Conservation (phyloP, 2,113 vertebrate genomes). For the Tetrao urogallus region DNA sequence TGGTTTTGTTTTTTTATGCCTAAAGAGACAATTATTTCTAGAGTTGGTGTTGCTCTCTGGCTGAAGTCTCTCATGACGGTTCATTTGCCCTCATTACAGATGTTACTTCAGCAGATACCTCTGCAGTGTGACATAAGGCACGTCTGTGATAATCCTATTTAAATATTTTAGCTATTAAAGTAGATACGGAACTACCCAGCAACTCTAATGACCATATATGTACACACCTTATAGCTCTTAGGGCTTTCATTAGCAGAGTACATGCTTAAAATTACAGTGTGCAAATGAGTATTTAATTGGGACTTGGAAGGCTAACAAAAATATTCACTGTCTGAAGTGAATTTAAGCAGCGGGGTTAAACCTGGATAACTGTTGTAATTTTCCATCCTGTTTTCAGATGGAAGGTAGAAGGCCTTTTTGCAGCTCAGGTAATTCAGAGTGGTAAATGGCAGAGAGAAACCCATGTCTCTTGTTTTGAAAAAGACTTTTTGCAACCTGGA, state of each 20-base stretch:
- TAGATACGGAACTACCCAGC: conserved; percentile 1
- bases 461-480: background rate
- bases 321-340: conserved; percentile 11
- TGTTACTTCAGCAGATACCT: background rate
- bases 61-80: background rate
- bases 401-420: background rate
- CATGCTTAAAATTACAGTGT: conserved; percentile 11
- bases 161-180: conserved; percentile 47
- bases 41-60: conserved; percentile 9
- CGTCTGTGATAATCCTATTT: conserved; percentile 45
- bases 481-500: background rate
- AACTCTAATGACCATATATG: background rate
- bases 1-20: background rate
- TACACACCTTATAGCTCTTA: background rate
- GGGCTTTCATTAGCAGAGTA: background rate
- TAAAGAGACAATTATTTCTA: conserved; percentile 37
- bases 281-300: conserved; percentile 38
- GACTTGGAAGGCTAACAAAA: conserved; percentile 9
- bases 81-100: background rate
- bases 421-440: background rate
- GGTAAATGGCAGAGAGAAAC: background rate
- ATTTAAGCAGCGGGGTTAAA: background rate
- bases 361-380: conserved; percentile 29
- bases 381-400: background rate
- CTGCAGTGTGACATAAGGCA: background rate